phyloP scores from a whole-genome alignment of 2,888 invertebrate genomes.

The Panzeria rudis region DNA sequence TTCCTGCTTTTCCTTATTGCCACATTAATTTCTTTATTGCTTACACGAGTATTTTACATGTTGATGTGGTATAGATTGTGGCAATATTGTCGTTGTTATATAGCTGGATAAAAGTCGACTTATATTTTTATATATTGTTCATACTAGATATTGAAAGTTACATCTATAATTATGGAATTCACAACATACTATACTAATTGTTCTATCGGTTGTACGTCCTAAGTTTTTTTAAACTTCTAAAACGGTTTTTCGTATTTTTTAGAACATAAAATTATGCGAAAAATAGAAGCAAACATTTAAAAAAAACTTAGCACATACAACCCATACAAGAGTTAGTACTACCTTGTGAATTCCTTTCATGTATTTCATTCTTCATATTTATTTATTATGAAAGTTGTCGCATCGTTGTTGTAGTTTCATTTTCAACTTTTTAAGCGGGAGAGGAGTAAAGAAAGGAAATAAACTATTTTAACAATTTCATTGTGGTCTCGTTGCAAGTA shows the following conservation, averaged over 20 bases:
- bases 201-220: no score
- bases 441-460: background rate
- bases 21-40: constrained; percentile 42
- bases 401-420: constrained; percentile 10
- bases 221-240: no score
- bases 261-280: no score
- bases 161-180: no score
- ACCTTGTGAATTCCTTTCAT: background rate
- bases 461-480: constrained; percentile 64
- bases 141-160: constrained; percentile 35
- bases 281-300: no score
- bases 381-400: constrained; percentile 32
- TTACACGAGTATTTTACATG: constrained; percentile 51
- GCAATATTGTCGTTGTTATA: constrained; percentile 33
- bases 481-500: constrained; percentile 65
- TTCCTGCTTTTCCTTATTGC: constrained; percentile 27
- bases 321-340: no score
- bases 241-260: no score
- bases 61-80: constrained; percentile 62
- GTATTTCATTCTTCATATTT: constrained; percentile 4
- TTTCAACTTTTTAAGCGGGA: background rate
- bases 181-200: no score
- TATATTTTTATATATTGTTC: background rate
- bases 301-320: no score
- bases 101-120: background rate